A percentile compares a stretch with the other conserved stretches of the same genome.
These are phyloP conservation scores for Campopleginae sp. DNA, from an alignment of 2,888 invertebrate species.

Conservation along the genomic window DNA sequence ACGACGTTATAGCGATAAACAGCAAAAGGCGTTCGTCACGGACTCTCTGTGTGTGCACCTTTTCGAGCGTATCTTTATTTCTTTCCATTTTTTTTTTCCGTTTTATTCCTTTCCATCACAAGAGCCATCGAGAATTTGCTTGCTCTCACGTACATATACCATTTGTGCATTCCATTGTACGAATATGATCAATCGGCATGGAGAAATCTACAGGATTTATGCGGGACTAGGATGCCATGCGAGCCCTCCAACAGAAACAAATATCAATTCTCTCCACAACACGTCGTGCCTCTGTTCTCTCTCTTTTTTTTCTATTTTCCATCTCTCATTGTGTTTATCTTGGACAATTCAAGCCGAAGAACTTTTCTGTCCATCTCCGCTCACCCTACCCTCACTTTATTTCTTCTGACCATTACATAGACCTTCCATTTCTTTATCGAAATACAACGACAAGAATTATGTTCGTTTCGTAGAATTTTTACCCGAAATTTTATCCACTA, in stretches of 20 bases:
- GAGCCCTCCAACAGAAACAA: slow-evolving; percentile 37
- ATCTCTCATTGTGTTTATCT: slow-evolving; percentile 22
- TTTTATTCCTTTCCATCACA: slow-evolving; percentile 33
- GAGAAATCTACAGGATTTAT: slow-evolving; percentile 24
- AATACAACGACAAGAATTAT: slow-evolving; percentile 39
- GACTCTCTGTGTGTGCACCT: slow-evolving; percentile 53
- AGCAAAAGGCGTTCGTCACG: slow-evolving; percentile 70
- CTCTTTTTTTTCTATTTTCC: not conserved
- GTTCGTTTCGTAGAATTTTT: not conserved
- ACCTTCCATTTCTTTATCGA: not conserved
- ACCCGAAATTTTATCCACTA: not conserved
- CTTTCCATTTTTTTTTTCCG: slow-evolving; percentile 39
- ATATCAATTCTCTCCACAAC: slow-evolving; percentile 19
- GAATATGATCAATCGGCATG: slow-evolving; percentile 40
- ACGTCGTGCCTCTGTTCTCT: slow-evolving; percentile 17
- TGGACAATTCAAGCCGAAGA: slow-evolving; percentile 40
- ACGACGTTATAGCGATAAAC: slow-evolving; percentile 62
- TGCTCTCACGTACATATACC: slow-evolving; percentile 25
- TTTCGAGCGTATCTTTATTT: slow-evolving; percentile 54
- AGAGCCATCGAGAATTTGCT: slow-evolving; percentile 54
- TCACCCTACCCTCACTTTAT: slow-evolving; percentile 56
- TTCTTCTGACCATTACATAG: slow-evolving; percentile 12
- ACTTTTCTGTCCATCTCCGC: slow-evolving; percentile 33
- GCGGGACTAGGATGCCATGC: slow-evolving; percentile 40
- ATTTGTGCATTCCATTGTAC: slow-evolving; percentile 43